phyloP scores from a whole-genome alignment of 2,888 invertebrate genomes.

The Lathronympha strigana region DNA sequence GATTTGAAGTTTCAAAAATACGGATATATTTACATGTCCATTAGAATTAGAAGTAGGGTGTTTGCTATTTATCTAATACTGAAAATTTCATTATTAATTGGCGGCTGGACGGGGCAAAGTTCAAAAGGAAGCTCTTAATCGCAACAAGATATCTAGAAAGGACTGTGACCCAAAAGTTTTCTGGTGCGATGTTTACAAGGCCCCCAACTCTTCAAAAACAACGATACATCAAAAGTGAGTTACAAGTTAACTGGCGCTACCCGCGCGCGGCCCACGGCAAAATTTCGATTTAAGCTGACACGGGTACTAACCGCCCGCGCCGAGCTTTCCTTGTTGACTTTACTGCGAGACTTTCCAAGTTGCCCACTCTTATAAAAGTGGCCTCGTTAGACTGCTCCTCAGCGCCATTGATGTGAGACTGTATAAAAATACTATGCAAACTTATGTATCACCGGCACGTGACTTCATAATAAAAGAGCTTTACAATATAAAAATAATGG shows the following conservation, averaged over 20 bases:
- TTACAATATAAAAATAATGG: constrained; percentile 26
- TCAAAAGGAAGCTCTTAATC: constrained; percentile 53
- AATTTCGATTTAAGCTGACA: constrained; percentile 73
- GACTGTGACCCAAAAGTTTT: constrained; percentile 69
- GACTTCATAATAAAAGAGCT: constrained; percentile 17
- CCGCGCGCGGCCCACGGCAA: constrained; percentile 60
- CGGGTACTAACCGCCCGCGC: constrained; percentile 57
- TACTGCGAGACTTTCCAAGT: constrained; percentile 60
- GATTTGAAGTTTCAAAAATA: background rate
- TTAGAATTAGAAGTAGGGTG: constrained; percentile 15
- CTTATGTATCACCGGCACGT: constrained; percentile 31
- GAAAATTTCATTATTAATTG: constrained; percentile 39
- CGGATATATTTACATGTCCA: background rate
- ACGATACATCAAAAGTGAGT: constrained; percentile 81
- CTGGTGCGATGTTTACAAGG: constrained; percentile 71
- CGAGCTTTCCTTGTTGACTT: constrained; percentile 61
- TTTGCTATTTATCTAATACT: background rate
- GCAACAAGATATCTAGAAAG: constrained; percentile 56
- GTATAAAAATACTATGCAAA: constrained; percentile 19
- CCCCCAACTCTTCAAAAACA: constrained; percentile 74
- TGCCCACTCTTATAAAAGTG: constrained; percentile 56
- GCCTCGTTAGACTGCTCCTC: constrained; percentile 45
- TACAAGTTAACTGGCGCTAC: constrained; percentile 74
- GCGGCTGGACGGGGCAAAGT: constrained; percentile 36
- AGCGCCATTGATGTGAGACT: constrained; percentile 24